Percentiles rank a stretch among this genome's conserved stretches.
phyloP scores from a whole-genome alignment of 2,888 invertebrate genomes.

The Gryllus longicercus region DNA sequence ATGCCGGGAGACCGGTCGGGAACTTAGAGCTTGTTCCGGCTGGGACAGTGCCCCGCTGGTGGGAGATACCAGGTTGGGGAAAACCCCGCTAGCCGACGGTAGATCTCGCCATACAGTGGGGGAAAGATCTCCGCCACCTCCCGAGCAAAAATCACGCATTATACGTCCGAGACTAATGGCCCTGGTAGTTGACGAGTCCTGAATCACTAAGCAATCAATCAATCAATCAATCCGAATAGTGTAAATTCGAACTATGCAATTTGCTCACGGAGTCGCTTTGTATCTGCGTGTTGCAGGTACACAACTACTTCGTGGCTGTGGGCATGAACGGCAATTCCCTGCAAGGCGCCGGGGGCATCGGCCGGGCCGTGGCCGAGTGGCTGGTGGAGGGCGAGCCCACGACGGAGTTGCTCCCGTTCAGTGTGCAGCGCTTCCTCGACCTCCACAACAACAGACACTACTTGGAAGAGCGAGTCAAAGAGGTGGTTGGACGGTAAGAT shows the following conservation, averaged over 20 bases:
- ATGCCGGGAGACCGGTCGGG: too few relatives aligned
- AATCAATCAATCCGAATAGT: too few relatives aligned
- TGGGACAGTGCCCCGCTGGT: too few relatives aligned
- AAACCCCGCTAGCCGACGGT: too few relatives aligned
- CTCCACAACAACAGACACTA: conserved; percentile 63
- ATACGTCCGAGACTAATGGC: too few relatives aligned
- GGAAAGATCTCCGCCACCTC: too few relatives aligned
- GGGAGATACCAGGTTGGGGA: too few relatives aligned
- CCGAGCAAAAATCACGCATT: too few relatives aligned
- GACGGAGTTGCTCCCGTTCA: conserved; percentile 59
- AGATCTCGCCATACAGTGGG: too few relatives aligned
- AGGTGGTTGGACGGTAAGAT: conserved; percentile 58
- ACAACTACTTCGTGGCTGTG: conserved; percentile 69
- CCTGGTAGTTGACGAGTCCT: too few relatives aligned
- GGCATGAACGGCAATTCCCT: conserved; percentile 69
- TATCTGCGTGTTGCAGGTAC: conserved; percentile 47
- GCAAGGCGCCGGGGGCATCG: conserved; percentile 68
- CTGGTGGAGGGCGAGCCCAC: conserved; percentile 62
- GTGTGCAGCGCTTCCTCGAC: conserved; percentile 62
- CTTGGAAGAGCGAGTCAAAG: conserved; percentile 60
- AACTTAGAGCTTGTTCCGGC: too few relatives aligned
- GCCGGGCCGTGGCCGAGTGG: conserved; percentile 65
- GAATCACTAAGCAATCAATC: too few relatives aligned
- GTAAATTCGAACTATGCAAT: background rate
- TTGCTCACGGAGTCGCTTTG: conserved; percentile 3